Percentiles rank a stretch among this genome's conserved stretches.
Evolutionary conservation across 2,888 invertebrate genomes (phyloP).

Genomic region (Catocala fraxini): DNA sequence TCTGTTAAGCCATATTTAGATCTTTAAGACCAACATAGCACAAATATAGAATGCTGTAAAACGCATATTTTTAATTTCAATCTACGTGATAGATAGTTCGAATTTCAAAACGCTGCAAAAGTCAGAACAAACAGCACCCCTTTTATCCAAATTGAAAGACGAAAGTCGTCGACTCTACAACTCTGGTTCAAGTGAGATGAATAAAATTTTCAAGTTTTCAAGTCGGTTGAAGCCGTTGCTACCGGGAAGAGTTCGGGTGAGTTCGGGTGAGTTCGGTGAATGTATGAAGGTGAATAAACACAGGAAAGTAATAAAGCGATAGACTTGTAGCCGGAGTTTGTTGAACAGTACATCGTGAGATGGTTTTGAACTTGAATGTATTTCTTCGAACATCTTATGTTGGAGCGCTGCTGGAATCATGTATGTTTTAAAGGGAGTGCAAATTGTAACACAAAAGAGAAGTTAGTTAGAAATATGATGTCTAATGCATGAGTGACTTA

Average conservation of each 20-base stretch:
- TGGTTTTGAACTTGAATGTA: background rate
- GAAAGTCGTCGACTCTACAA: slow-evolving; percentile 28
- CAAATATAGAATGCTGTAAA: too few relatives aligned
- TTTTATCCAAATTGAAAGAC: slow-evolving; percentile 49
- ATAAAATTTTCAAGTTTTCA: slow-evolving; percentile 48
- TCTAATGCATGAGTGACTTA: too few relatives aligned
- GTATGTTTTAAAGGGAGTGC: too few relatives aligned
- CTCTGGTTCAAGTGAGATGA: slow-evolving; percentile 44
- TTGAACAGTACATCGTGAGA: background rate
- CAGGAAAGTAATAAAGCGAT: slow-evolving; percentile 34
- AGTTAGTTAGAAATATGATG: too few relatives aligned
- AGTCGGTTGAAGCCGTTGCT: slow-evolving; percentile 21
- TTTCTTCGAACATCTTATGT: too few relatives aligned
- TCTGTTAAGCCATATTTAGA: too few relatives aligned
- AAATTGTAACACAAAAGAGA: too few relatives aligned
- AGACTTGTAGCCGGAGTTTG: slow-evolving; percentile 14
- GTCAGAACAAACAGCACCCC: slow-evolving; percentile 38
- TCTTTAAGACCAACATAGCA: too few relatives aligned
- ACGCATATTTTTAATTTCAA: background rate
- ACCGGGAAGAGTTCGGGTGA: background rate
- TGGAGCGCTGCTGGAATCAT: too few relatives aligned
- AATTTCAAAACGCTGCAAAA: slow-evolving; percentile 23
- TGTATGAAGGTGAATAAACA: slow-evolving; percentile 34
- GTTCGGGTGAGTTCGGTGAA: slow-evolving; percentile 5
- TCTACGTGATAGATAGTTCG: slow-evolving; percentile 8